A percentile compares a stretch with the other conserved stretches of the same genome.
phyloP scores from a whole-genome alignment of 2,888 invertebrate genomes.

The Xylota segnis region DNA sequence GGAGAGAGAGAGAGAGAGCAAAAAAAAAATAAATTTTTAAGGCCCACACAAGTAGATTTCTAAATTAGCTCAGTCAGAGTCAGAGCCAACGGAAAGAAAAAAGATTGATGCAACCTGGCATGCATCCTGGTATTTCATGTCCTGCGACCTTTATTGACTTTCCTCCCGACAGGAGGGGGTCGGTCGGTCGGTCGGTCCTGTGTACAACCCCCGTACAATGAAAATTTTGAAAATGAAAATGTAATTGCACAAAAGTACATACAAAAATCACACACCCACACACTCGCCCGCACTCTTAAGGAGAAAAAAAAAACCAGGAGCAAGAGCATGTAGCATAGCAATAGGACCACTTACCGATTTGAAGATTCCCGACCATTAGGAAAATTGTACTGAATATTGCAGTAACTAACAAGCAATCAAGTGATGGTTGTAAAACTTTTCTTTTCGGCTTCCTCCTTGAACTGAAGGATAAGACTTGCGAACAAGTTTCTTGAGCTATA shows the following conservation, averaged over 20 bases:
- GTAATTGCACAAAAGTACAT: slow-evolving; percentile 46
- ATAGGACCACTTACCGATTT: slow-evolving; percentile 69
- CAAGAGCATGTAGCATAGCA: not conserved
- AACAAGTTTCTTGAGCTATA: slow-evolving; percentile 56
- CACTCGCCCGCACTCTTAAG: not conserved
- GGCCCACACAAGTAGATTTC: too few relatives aligned
- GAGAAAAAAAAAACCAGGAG: not conserved
- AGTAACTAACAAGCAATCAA: slow-evolving; percentile 75
- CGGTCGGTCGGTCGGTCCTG: too few relatives aligned
- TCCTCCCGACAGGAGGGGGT: not conserved
- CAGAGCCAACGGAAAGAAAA: too few relatives aligned
- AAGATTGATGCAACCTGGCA: too few relatives aligned
- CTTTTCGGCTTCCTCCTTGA: slow-evolving; percentile 73
- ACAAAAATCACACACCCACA: not conserved
- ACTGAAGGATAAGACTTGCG: slow-evolving; percentile 64
- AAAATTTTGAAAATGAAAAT: slow-evolving; percentile 36
- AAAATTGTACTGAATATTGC: slow-evolving; percentile 75
- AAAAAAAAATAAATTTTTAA: too few relatives aligned
- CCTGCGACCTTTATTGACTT: not conserved
- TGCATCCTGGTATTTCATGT: too few relatives aligned
- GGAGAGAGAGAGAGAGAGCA: too few relatives aligned
- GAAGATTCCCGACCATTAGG: slow-evolving; percentile 74
- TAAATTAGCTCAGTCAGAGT: too few relatives aligned
- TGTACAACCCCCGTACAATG: not conserved
- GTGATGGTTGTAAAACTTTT: slow-evolving; percentile 73